Percentiles rank a stretch among this genome's conserved stretches.
These are phyloP conservation scores for Anthoptus insignis DNA, from an alignment of 2,888 invertebrate species.

Conservation along the genomic window DNA sequence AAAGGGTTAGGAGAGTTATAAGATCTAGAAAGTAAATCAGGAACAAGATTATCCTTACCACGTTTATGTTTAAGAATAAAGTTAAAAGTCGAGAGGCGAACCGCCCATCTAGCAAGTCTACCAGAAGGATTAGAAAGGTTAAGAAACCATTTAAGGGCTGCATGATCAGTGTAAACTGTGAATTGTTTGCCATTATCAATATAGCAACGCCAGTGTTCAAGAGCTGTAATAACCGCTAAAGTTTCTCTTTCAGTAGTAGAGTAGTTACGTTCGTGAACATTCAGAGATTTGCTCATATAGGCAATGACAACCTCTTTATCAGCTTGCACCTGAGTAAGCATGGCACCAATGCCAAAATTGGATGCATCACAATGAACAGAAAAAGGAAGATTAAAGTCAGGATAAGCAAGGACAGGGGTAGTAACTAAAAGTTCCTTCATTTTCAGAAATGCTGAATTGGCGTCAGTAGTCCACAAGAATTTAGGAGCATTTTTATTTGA, in stretches of 20 bases:
- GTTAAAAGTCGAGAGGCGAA: constrained; percentile 1
- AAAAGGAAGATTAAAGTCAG: constrained; percentile 38
- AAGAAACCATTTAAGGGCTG: constrained; percentile 7
- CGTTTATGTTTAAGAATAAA: neutral
- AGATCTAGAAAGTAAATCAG: neutral
- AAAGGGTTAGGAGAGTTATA: no score
- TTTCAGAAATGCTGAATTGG: constrained; percentile 38
- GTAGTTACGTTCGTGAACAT: constrained; percentile 40
- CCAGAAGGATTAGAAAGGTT: constrained; percentile 7
- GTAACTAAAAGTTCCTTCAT: constrained; percentile 41
- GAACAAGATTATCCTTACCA: neutral
- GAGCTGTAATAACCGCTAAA: constrained; percentile 35
- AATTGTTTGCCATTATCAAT: neutral
- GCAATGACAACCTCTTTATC: constrained; percentile 38
- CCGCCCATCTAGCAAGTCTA: neutral
- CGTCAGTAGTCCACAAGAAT: constrained; percentile 46
- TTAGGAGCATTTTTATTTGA: constrained; percentile 39
- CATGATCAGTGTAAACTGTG: constrained; percentile 5
- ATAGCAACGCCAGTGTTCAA: constrained; percentile 33
- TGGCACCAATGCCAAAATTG: constrained; percentile 38
- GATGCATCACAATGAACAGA: constrained; percentile 46
- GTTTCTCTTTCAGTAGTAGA: constrained; percentile 41
- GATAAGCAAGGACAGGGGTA: constrained; percentile 45
- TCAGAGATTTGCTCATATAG: constrained; percentile 36
- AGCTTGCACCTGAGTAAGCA: constrained; percentile 35